Evolutionary conservation across 1,140 invertebrate genomes (phyloP), one percentile per base, ranked within the genome.

Genomic region (Brachionus rubens): DNA sequence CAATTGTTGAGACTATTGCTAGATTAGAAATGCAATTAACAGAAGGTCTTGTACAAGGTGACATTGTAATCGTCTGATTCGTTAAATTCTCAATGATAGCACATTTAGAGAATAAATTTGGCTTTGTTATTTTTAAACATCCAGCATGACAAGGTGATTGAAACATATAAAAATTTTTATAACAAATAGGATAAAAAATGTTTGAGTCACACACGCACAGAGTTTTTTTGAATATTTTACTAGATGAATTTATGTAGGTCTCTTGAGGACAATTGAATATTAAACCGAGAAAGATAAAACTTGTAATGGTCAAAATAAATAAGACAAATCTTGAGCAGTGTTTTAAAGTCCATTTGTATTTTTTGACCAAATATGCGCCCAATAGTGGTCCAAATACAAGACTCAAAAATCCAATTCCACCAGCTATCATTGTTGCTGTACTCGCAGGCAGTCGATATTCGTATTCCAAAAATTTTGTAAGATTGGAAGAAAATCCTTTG

Each of bases 381-480:
- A 33, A 26, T 7, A 52, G 16, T 30, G 36, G 33, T 21, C 47
- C 70, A 1, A 54, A n/a, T 14, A 75, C 48, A 54, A 75, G 33
- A 41, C 48, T 54, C 1, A 75, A 6, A 9, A 75, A 54, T 41
- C 48, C 41, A 36, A 75, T 56, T 10, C 30, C 72, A 33, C 72
- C 72, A 9, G 54, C 48, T 2, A 75, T 56, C 48, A 75, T 54
- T 14, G 72, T 75, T 7, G 72, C 72, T 19, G 50, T 75, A 28
- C 48, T 40, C 6, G 72, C 48, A 5, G 28, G 24, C 33, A 75
- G 33, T 75, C 48, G 30, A 30, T 41, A 40, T 40, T 75, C 48
- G 16, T 75, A 56, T 30, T 75, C 72, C 21, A 75, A 47, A 33
- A 50, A 75, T 40, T 75, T 75, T 7, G 72, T 75, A n/a, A 75